Base-by-base conservation (phyloP, 2,888 invertebrate species). In the Apotomis turbidana region DNA sequence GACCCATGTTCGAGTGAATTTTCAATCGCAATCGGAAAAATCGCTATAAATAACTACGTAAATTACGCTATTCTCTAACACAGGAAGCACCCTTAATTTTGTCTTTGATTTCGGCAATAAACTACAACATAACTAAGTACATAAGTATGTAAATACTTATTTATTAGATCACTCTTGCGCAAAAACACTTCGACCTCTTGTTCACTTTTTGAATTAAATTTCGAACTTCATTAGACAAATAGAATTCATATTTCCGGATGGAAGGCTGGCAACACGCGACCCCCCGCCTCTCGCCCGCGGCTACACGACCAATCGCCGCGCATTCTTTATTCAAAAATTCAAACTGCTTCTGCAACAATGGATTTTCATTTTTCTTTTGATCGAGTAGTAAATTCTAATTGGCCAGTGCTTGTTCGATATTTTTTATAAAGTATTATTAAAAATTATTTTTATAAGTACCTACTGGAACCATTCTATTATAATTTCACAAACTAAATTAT, bases 261-360 rank as follows among this genome's bases (percentile, higher is more conserved):
- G 88, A 79, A 85, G 83, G 82, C 79, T 87, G 84, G 86, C 86
- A 88, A 87, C 88, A 87, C 83, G 87, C 80, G 89, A 87, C 91
- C 92, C 91, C 93, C 89, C 89, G 87, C 87, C 89, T 88, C 85
- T 87, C 81, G 92, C 93, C 92, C 76, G 84, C 80, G 93, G 93
- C 93, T 77, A 88, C 87, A 79, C 78, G 81, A 84, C 90, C 90
- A 90, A 91, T 91, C 85, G 85, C 83, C 82, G 85, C 81, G 79
- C 84, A 87, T 87, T 88, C 89, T 88, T 86, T 85, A 89, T 90
- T 90, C 84, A 86, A 88, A 91, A 81, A 78, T 69, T 60, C 67
- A 77, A 87, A 86, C 78, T 80, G 83, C 83, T 83, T 80, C 83
- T 82, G 78, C 77, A 77, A 87, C 85, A 87, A 87, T 87, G 80